Evolutionary conservation across 1,140 invertebrate species (phyloP), one percentile per base, ranked within the genome.

Genomic region (Atta colombica): DNA sequence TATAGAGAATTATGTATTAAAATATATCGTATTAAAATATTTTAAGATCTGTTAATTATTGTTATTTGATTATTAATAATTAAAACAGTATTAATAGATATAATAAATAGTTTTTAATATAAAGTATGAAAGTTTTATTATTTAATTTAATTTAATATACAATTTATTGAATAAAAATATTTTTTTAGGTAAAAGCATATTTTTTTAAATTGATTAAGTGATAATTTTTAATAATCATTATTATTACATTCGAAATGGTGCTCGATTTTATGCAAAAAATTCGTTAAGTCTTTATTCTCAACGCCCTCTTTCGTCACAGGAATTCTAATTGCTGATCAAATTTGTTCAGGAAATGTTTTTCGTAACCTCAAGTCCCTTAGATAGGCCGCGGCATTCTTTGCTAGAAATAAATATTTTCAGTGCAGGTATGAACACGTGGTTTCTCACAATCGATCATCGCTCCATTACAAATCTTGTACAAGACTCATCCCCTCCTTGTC

Each of bases 401-500:
- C 16, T n/a, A 21, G 35, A 51, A 60, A 87, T 68, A 88, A 71
- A 86, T 72, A 69, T 85, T 88, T 75, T 66, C n/a, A 12, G 66
- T 14, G 10, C 45, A 86, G 71, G 60, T 71, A 51, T 61, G 77
- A 51, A 31, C 77, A 86, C 61, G 61, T 63, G 58, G 51, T 85
- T 93, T 93, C 93, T 92, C 92, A 93, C 94, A 91, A 94, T 94
- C 92, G 87, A 94, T 94, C 94, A 94, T 90, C 92, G 92, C 91
- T 82, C 60, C 81, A 35, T 58, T 65, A 74, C 68, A 55, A 86
- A 86, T 68, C 39, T 60, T 39, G 14, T 69, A 78, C 35, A 82
- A 72, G 45, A 61, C 81, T 78, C 68, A 69, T 66, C 66, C 75
- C 75, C 86, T 75, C 84, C 68, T 93, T 88, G 88, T 94, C 92